Evolutionary conservation across 2,888 invertebrate species (phyloP), one percentile per base, ranked within the genome.

Genomic region (Physocephala rufipes): DNA sequence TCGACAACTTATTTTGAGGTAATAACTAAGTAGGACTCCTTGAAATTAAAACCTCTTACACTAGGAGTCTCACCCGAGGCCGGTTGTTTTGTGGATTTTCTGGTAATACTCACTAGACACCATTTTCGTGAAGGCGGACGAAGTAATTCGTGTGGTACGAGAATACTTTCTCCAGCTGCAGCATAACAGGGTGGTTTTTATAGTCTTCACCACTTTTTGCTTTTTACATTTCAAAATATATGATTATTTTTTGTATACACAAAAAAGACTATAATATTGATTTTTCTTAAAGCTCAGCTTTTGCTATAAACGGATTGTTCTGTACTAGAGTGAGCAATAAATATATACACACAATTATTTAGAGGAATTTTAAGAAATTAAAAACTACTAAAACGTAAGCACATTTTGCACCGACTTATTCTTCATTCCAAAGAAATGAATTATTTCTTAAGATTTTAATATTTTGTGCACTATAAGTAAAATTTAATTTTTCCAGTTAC

Each of bases 221-320:
- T 21, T n/a, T 21, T 53, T 49, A 5, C 49, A n/a, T 49, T 49
- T 15, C 19, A 53, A 53, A 3, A n/a, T 21, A 24, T 21, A 21
- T 53, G 21, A 13, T 21, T 53, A 53, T 21, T 53, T 53, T 53
- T 53, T 53, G n/a, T 53, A 24, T 53, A 53, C 21, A 53, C 53
- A 53, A 19, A 21, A 53, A 53, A 53, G 53, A 21, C 12, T 12
- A 24, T 21, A 53, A 53, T 53, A 53, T 53, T 53, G 53, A 53
- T 53, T 53, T 53, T 53, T 19, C 53, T 53, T 53, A 21, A 53
- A 19, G 9, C 2, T 21, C 19, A 51, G 5, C 19, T 47, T 12
- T 16, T 47, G 9, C 16, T 47, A 47, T 16, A 19, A 49, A 4
- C 4, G 19, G 21, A 53, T 19, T 19, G 12, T 53, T 53, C 12